Base-by-base conservation (phyloP, 2,888 invertebrate genomes). In the Dorcus parallelipipedus region DNA sequence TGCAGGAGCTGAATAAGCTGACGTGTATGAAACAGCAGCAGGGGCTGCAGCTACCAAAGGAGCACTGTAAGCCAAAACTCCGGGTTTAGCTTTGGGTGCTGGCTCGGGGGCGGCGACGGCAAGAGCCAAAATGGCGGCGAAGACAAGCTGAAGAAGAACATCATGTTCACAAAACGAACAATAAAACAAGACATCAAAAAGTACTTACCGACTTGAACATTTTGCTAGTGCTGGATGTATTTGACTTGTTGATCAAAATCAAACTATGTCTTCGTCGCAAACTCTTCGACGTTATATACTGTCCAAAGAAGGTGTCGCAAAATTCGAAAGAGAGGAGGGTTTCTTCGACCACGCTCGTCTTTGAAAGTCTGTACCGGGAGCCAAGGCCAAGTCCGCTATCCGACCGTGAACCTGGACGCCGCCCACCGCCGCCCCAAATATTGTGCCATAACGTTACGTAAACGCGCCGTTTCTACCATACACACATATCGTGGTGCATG, bases 121-220 rank as follows among this genome's bases (percentile, higher is more conserved):
- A 66, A 84, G 10, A 54, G 82, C 79, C 71, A 82, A 54, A 38
- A 82, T 66, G 55, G 79, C 78, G 63, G 81, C 76, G 51, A 82
- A 66, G 59, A 81, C 70, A 47, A 82, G 66, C 82, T 82, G 72
- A 6, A 77, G 78, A 60, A 54, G n/a, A 55, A 10, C 23, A 54
- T 45, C 3, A 51, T 20, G n/a, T 20, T 20, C 33, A 52, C 9
- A n/a, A 40, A 20, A 38, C 9, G 8, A 49, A 53, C 38, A 45
- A 53, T 47, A 42, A 40, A 49, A 54, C 4, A 33, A 33, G 50
- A 49, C 14, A 47, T 38, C 38, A 51, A 40, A 48, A 20, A n/a
- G 23, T 55, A 75, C 78, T 78, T 70, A 78, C 78, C 71, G 76
- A 64, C 69, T 77, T 78, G 71, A 76, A 75, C 78, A 78, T 78